Base-by-base conservation (phyloP, 2,888 invertebrate species). In the Cheilosia variabilis region DNA sequence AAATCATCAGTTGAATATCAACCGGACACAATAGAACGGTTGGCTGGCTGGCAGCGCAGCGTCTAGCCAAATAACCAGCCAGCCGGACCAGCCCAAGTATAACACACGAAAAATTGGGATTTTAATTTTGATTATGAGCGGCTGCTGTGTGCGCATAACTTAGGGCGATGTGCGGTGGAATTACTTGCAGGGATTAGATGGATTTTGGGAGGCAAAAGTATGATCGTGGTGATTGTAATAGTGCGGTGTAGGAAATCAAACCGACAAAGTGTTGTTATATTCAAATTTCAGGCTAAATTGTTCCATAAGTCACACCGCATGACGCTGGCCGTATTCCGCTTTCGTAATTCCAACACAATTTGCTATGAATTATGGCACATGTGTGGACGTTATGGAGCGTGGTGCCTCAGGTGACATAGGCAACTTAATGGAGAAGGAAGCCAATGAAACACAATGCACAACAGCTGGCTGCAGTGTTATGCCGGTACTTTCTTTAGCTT, bases 1-100 rank as follows among this genome's bases (percentile, higher is more conserved):
- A 84, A 79, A 84, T 84, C 79, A 84, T 75, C 52, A 69, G 52
- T 75, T 45, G 37, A 60, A 52, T 83, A 78, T 78, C 47, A 53
- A 68, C 62, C 73, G 83, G 83, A 73, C 69, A 84, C 83, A 84
- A 75, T 69, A 84, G 79, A 84, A 84, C 79, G 79, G 73, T 79
- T 69, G 57, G 58, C 63, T 84, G 73, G 79, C 53, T 58, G 13
- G 13, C 52, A 76, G 65, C 50, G 9, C 34, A 15, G 34, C 19
- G 58, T 22, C 60, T 24, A 19, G 22, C 31, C 15, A 43, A 13
- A 22, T 45, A 47, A 17, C 47, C 47, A 47, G 17, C 10, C 47
- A 19, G 17, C 17, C 43, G 27, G 65, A 37, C 19, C 53, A 31
- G 9, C 45, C 55, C 27, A 53, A 66, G 55, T 58, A 55, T 60